Base-by-base conservation (phyloP, 2,797 vertebrate species). In the Gadopsis bispinosus region DNA sequence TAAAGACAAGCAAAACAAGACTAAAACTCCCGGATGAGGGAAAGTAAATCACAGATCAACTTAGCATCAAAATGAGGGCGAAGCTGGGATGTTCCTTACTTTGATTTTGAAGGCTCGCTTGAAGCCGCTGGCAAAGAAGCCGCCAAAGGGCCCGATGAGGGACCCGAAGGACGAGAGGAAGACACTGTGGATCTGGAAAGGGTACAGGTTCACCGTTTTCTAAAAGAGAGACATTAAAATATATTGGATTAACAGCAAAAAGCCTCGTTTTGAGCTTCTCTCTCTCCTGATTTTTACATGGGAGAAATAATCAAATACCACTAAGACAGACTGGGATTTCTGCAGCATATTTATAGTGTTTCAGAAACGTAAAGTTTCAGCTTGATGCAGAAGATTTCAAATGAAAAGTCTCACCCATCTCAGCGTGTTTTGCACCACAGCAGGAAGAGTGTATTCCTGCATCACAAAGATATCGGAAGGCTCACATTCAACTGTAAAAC, bases 21-120 rank as follows among this genome's bases (percentile, higher is more conserved):
- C 10, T 3, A 4, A 43, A 55, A 47, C 3, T 20, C 19, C 26
- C 43, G 3, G 33, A 26, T 14, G 4, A 53, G n/a, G 5, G 4
- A 31, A 26, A 33, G 19, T 45, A 5, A 33, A 53, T 43, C 19
- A 64, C 17, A n/a, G 4, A 11, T 16, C 4, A 8, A n/a, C 11
- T 20, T 16, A 47, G 12, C 8, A 6, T 10, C 1, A 66, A 2
- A 47, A 11, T 1, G 19, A 1, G 7, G 43, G 9, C 10, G 2
- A 48, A 73, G 54, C 0, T 1, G 5, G 67, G 43, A 48, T 1
- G 19, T 2, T 39, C 71, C 88, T 74, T 67, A 99, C 98, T 96
- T 99, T 99, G 83, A 99, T 99, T 95, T 99, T 99, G 87, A 99
- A 99, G 60, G 98, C 98, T 92, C 98, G 94, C 93, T 99, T 99